Percentiles rank a stretch among this genome's conserved stretches.
phyloP scores from a whole-genome alignment of 2,113 vertebrate genomes.

The Edolisoma coerulescens region DNA sequence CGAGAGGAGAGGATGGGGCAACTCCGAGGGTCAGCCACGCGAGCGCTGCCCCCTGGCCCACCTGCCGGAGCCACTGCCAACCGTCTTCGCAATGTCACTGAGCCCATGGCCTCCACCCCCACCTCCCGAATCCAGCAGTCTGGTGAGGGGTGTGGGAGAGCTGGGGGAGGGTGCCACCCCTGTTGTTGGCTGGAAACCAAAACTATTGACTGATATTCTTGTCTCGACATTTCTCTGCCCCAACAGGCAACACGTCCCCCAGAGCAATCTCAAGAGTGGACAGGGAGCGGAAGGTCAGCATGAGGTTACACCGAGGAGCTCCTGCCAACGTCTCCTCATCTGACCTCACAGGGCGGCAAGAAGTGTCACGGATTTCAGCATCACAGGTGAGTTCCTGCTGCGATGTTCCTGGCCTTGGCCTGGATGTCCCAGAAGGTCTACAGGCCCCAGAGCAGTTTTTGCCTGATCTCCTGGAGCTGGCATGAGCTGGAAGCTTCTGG shows the following conservation, averaged over 20 bases:
- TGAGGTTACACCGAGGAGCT: constrained; percentile 92
- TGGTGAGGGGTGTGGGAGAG: constrained; percentile 72
- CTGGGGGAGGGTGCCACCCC: too few relatives aligned
- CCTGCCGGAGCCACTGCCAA: constrained; percentile 79
- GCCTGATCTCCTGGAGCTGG: neutral
- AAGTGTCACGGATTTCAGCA: constrained; percentile 89
- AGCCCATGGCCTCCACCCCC: constrained; percentile 90
- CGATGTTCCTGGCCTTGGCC: fast-evolving
- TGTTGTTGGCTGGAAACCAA: neutral
- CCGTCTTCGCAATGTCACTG: constrained; percentile 87
- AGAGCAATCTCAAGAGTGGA: constrained; percentile 95
- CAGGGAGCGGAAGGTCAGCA: constrained; percentile 96
- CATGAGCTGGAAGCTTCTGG: neutral
- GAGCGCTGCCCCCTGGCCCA: constrained; percentile 78
- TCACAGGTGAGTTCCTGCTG: constrained; percentile 81
- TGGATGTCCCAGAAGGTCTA: neutral
- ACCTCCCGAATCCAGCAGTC: constrained; percentile 91
- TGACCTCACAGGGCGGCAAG: constrained; percentile 91
- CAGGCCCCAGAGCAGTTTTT: neutral
- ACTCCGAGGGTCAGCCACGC: constrained; percentile 78
- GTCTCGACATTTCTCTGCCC: fast-evolving
- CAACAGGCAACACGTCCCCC: constrained; percentile 89
- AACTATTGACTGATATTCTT: neutral
- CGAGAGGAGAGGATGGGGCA: constrained; percentile 89
- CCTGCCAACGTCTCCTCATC: constrained; percentile 95